These are phyloP conservation scores for Drosophila planitibia DNA, from an alignment of 2,888 invertebrate species.

Conservation along the genomic window DNA sequence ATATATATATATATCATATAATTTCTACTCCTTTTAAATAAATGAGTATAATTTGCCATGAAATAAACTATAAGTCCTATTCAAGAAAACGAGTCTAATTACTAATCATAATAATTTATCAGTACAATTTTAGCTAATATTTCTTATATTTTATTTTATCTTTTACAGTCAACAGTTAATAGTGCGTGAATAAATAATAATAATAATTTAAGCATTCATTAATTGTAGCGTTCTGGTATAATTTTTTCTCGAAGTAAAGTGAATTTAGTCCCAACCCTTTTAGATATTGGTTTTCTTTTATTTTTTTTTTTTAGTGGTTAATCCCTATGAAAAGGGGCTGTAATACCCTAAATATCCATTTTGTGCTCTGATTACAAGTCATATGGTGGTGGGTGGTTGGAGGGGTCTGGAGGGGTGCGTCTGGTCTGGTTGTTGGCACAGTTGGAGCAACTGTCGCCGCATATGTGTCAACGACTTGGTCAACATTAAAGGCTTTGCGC, in stretches of 20 bases:
- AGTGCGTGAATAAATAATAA: not conserved
- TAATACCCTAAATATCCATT: slow-evolving; percentile 14
- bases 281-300: not conserved
- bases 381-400: not conserved
- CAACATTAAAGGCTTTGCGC: slow-evolving; percentile 76
- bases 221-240: not conserved
- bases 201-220: not conserved
- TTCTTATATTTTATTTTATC: not conserved
- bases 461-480: slow-evolving; percentile 82
- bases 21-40: not conserved
- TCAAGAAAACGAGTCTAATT: not conserved
- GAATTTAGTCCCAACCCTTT: not conserved
- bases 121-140: not conserved
- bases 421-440: slow-evolving; percentile 29
- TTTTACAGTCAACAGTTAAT: not conserved
- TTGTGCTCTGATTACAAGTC: slow-evolving; percentile 1
- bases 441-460: slow-evolving; percentile 51
- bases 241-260: not conserved
- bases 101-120: not conserved
- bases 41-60: not conserved
- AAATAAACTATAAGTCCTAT: not conserved
- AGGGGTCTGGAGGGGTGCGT: slow-evolving; percentile 7
- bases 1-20: not conserved
- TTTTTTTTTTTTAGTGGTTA: not conserved
- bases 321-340: slow-evolving; percentile 17